Conservation (phyloP, 2,888 invertebrate genomes). For the Metacarcinus magister region DNA sequence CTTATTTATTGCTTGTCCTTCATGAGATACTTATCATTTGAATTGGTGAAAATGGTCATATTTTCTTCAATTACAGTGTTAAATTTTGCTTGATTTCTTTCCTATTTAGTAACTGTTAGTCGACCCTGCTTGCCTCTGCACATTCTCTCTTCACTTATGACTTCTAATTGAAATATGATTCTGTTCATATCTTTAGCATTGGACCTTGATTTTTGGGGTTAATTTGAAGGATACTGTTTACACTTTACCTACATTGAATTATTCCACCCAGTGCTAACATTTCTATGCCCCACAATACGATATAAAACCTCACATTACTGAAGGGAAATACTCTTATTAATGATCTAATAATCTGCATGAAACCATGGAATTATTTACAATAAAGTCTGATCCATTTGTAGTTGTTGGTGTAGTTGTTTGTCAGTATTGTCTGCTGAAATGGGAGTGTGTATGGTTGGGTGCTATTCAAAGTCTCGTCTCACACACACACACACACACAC, state of each 20-base stretch:
- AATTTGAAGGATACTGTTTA: background rate
- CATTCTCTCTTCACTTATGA: background rate
- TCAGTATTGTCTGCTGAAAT: no score
- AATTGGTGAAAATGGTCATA: background rate
- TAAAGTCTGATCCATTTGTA: background rate
- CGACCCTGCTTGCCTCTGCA: background rate
- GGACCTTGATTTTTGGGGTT: background rate
- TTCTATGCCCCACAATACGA: background rate
- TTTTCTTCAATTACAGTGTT: background rate
- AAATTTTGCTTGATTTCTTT: background rate
- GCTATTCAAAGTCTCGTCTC: no score
- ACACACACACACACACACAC: no score
- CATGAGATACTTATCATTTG: background rate
- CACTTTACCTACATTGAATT: background rate
- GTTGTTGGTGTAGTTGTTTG: background rate
- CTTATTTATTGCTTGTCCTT: background rate
- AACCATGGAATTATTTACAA: background rate
- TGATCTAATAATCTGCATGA: background rate
- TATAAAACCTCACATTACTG: background rate
- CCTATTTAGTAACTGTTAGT: background rate
- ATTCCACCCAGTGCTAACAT: background rate
- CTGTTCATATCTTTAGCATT: background rate
- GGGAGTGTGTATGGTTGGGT: no score
- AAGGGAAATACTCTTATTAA: background rate
- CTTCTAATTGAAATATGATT: background rate